Percentiles rank a stretch among this genome's conserved stretches.
phyloP scores from a whole-genome alignment of 2,797 vertebrate genomes.

The Micromesistius poutassou region DNA sequence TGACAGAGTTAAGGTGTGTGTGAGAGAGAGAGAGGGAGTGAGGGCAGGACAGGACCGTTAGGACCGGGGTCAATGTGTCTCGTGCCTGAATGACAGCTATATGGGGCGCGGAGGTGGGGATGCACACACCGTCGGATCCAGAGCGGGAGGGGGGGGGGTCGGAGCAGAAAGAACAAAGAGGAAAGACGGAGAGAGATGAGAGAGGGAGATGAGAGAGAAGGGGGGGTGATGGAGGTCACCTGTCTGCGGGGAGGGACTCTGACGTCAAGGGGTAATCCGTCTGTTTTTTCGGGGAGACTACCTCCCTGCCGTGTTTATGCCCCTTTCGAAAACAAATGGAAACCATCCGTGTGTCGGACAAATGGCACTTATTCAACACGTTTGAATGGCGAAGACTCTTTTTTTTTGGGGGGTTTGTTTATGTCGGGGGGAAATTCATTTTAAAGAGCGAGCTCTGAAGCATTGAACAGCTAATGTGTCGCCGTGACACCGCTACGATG shows the following conservation, averaged over 20 bases:
- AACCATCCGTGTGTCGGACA: not conserved
- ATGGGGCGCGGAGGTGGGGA: not conserved
- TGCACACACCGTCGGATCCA: not conserved
- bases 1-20: slow-evolving; percentile 1
- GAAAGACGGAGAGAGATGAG: not conserved
- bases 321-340: not conserved
- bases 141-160: not conserved
- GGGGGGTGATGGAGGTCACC: not conserved
- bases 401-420: not conserved
- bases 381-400: not conserved
- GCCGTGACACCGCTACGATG: too few relatives aligned
- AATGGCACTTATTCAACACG: not conserved
- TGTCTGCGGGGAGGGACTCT: not conserved
- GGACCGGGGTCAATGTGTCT: not conserved
- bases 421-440: not conserved
- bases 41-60: not conserved
- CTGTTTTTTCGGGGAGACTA: not conserved
- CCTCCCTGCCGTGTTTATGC: not conserved
- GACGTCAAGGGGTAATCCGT: not conserved
- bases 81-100: not conserved
- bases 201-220: not conserved
- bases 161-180: not conserved
- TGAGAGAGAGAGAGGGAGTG: not conserved
- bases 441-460: not conserved
- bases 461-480: not conserved